These are phyloP conservation scores for Chitala chitala DNA, from an alignment of 2,113 vertebrate species.

Conservation along the genomic window DNA sequence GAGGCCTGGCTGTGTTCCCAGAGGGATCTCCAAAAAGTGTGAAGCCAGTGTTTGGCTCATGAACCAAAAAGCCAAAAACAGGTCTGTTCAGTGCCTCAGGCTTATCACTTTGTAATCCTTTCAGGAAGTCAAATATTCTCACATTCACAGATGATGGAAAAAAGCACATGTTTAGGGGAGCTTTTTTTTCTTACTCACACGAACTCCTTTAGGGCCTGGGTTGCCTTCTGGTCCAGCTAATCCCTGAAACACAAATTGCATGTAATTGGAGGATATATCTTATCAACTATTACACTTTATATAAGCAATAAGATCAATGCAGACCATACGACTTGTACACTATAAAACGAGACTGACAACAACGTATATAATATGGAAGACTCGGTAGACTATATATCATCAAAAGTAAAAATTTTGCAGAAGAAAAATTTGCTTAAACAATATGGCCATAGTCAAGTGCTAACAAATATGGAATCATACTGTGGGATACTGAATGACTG, in stretches of 20 bases:
- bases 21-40: slow-evolving; percentile 28
- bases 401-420: no score
- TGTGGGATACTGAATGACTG: slow-evolving; percentile 15
- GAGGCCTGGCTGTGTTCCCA: slow-evolving; percentile 26
- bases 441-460: no score
- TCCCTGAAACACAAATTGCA: slow-evolving; percentile 68
- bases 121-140: slow-evolving; percentile 49
- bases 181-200: slow-evolving; percentile 70
- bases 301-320: background rate
- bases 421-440: no score
- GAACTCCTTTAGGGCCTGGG: slow-evolving; percentile 85
- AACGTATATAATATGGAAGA: background rate
- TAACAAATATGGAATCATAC: background rate
- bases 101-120: slow-evolving; percentile 43
- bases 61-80: slow-evolving; percentile 28
- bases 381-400: no score
- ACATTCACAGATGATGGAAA: slow-evolving; percentile 22
- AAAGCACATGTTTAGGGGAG: background rate
- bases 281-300: no score
- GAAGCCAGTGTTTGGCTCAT: slow-evolving; percentile 26
- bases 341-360: background rate
- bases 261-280: slow-evolving; percentile 25
- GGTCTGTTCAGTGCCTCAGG: slow-evolving; percentile 14
- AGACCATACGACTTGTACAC: background rate
- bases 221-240: slow-evolving; percentile 87